These are phyloP conservation scores for Drosophila persimilis DNA, from an alignment of 1,140 invertebrate species.

Conservation along the genomic window DNA sequence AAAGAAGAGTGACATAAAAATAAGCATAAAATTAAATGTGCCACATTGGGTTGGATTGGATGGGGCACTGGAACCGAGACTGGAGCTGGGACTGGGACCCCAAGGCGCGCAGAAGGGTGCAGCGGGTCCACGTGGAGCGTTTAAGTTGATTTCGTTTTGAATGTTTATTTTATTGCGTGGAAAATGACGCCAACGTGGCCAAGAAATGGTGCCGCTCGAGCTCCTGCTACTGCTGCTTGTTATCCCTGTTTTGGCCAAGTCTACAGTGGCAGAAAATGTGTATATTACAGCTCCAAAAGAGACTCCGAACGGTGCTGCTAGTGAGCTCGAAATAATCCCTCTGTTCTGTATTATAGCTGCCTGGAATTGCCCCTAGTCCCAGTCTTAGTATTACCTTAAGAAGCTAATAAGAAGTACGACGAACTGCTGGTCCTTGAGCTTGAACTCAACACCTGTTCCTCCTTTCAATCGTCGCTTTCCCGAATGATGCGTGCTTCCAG, in stretches of 20 bases:
- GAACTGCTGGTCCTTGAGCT: too few species aligned
- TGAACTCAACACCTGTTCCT: too few species aligned
- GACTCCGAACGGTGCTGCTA: too few species aligned
- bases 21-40: conserved; percentile 81
- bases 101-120: conserved; percentile 17
- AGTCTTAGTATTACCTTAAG: too few species aligned
- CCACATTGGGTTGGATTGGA: conserved; percentile 67
- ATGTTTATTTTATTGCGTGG: conserved; percentile 82
- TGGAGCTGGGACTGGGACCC: conserved; percentile 25
- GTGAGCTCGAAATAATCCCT: too few species aligned
- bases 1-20: conserved; percentile 68
- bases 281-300: too few species aligned
- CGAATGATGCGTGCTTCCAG: too few species aligned
- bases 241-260: conserved; percentile 8
- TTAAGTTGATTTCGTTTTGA: conserved; percentile 82
- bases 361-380: too few species aligned
- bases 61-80: conserved; percentile 1
- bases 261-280: conserved; percentile 12
- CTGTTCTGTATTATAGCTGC: too few species aligned
- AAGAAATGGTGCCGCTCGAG: conserved; percentile 68
- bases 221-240: conserved; percentile 4
- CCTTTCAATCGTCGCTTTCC: too few species aligned
- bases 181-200: conserved; percentile 83
- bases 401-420: too few species aligned
- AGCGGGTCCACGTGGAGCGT: conserved; percentile 47